Base-by-base conservation (phyloP, 2,113 vertebrate species). In the Myotis brandtii region DNA sequence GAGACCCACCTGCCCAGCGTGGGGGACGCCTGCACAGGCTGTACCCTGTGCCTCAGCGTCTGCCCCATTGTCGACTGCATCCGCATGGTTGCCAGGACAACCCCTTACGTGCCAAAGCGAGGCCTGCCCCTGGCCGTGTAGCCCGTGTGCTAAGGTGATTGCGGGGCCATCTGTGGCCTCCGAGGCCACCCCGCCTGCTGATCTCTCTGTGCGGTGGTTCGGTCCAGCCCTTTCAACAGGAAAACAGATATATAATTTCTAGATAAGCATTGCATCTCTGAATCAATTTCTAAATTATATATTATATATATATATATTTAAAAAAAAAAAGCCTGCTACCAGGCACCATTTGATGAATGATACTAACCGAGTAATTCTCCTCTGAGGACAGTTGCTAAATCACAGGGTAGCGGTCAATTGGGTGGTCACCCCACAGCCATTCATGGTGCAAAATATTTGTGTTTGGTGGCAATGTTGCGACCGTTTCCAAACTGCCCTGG, bases 1-100 rank as follows among this genome's bases (percentile, higher is more conserved):
- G 93, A 99, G 88, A 99, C 99, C 95, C 99, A 99, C 98, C 98
- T 99, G 96, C 99, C 99, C 95, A 89, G 95, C 1, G 98, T 99
- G 73, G 99, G 95, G 3, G 99, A 99, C 98, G 98, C 96, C 97
- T 99, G 99, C 20, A 99, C 99, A 0, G 99, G 99, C 98, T 99
- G 99, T 97, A 99, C 99, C 56, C 99, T 99, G 92, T 99, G 99
- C 95, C 97, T 99, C 96, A 99, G 99, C 17, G 98, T 99, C 97
- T 99, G 99, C 97, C 99, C 99, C 64, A 98, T 99, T 98, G 98
- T 99, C 96, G 99, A 99, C 99, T 99, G 99, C 99, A 99, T 99
- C 99, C 98, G 95, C 96, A 99, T 99, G 99, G 98, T 99, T 97
- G 97, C 98, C 98, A 99, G 99, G 98, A 98, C 98, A 98, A 99